Evolutionary conservation across 2,113 vertebrate genomes (phyloP).

Genomic region (Alosa alosa): DNA sequence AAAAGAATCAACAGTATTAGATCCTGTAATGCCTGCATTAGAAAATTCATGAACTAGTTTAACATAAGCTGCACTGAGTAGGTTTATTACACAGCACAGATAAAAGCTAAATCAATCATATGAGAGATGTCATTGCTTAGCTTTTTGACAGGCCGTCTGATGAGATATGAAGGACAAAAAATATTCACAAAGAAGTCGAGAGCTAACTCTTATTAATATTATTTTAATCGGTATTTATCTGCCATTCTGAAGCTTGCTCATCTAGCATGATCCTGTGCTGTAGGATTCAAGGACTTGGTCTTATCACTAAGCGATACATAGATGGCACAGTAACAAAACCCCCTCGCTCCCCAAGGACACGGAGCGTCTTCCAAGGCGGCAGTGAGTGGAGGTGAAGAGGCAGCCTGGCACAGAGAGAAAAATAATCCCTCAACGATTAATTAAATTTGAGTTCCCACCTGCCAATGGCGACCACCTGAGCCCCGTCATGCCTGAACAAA

Average conservation of each 20-base stretch:
- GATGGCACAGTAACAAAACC: not conserved
- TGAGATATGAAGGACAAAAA: not conserved
- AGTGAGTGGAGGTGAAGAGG: not conserved
- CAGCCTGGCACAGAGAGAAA: constrained; percentile 4
- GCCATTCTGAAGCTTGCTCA: not conserved
- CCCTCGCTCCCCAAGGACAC: not conserved
- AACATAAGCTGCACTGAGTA: not conserved
- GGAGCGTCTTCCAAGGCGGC: not conserved
- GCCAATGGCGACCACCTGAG: not conserved
- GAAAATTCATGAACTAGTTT: not conserved
- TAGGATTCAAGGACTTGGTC: not conserved
- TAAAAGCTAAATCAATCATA: not conserved
- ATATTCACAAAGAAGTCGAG: not conserved
- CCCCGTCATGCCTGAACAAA: not conserved
- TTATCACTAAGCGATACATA: not conserved
- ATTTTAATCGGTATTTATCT: not conserved
- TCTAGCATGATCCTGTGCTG: not conserved
- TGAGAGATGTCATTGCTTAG: not conserved
- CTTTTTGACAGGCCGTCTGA: not conserved
- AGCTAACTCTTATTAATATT: not conserved
- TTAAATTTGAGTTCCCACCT: constrained; percentile 14
- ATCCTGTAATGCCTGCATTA: not conserved
- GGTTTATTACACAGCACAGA: not conserved
- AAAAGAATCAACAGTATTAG: not conserved
- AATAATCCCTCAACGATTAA: constrained; percentile 15